Evolutionary conservation across 2,888 invertebrate genomes (phyloP).

Genomic region (Napeogenes sylphis): DNA sequence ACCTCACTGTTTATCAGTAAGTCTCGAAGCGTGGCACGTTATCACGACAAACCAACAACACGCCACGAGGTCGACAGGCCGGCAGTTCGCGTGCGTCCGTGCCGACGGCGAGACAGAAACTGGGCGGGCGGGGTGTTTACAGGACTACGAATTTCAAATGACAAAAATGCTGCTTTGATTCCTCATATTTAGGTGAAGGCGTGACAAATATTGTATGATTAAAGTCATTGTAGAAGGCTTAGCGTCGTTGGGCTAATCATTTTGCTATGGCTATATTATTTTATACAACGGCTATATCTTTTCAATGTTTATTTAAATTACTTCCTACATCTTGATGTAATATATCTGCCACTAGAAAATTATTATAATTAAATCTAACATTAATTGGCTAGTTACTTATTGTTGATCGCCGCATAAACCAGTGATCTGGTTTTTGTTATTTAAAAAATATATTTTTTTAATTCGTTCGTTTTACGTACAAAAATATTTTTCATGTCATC

Average conservation of each 20-base stretch:
- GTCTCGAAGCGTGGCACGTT: slow-evolving; percentile 27
- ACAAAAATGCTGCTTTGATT: slow-evolving; percentile 19
- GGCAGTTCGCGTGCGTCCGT: slow-evolving; percentile 49
- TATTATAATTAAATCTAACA: too few relatives aligned
- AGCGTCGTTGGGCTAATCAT: background rate
- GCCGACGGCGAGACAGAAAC: slow-evolving; percentile 47
- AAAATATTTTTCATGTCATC: too few relatives aligned
- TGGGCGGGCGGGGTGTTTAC: slow-evolving; percentile 52
- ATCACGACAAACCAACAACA: slow-evolving; percentile 42
- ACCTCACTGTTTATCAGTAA: slow-evolving; percentile 8
- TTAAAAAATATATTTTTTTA: too few relatives aligned
- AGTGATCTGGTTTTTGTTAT: too few relatives aligned
- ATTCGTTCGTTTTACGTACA: too few relatives aligned
- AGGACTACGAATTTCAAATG: slow-evolving; percentile 26
- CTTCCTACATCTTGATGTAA: too few relatives aligned
- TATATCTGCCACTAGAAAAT: too few relatives aligned
- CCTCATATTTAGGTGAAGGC: slow-evolving; percentile 11
- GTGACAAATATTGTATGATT: background rate
- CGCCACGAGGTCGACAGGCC: slow-evolving; percentile 49
- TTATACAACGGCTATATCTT: background rate
- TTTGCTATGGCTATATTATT: background rate
- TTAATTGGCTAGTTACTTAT: too few relatives aligned
- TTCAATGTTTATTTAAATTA: too few relatives aligned
- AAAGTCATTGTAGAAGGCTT: background rate
- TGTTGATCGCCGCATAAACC: too few relatives aligned